Percentiles rank a stretch among this genome's conserved stretches.
These are phyloP conservation scores for Bombus confusus DNA, from an alignment of 1,140 invertebrate genomes.

Conservation along the genomic window DNA sequence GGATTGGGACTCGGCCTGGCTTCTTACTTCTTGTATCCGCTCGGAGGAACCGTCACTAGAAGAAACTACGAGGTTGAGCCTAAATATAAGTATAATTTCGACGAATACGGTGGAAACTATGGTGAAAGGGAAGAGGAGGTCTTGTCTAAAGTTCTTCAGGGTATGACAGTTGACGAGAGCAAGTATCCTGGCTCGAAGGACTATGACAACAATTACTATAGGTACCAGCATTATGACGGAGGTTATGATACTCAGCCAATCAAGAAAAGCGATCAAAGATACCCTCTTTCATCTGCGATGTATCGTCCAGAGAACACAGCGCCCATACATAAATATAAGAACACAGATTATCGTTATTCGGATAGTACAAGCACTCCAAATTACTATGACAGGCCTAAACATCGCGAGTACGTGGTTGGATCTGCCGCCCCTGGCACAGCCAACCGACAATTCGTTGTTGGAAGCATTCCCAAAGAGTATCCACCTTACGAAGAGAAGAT, in stretches of 20 bases:
- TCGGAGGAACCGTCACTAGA: conserved; percentile 85
- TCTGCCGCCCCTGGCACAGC: conserved; percentile 50
- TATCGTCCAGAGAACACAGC: conserved; percentile 72
- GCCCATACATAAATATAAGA: conserved; percentile 72
- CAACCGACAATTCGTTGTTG: conserved; percentile 79
- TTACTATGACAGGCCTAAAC: conserved; percentile 72
- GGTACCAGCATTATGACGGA: conserved; percentile 70
- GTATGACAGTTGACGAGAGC: conserved; percentile 84
- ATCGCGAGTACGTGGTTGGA: conserved; percentile 54
- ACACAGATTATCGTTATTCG: conserved; percentile 77
- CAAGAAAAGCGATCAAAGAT: conserved; percentile 65
- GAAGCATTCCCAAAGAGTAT: conserved; percentile 78
- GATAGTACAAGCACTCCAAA: conserved; percentile 70
- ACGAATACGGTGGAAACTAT: conserved; percentile 85
- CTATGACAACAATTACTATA: conserved; percentile 71
- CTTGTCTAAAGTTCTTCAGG: conserved; percentile 87
- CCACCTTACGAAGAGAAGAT: conserved; percentile 53
- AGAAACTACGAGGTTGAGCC: conserved; percentile 86
- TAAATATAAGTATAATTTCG: conserved; percentile 85
- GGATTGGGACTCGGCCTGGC: conserved; percentile 89
- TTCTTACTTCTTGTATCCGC: conserved; percentile 89
- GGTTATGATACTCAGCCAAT: conserved; percentile 63
- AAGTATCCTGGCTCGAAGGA: conserved; percentile 68
- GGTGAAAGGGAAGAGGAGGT: conserved; percentile 89
- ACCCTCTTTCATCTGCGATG: conserved; percentile 52